Evolutionary conservation across 35 echinoderm and acorn worm genomes (phyloP).

Genomic region (Apostichopus parvimensis): DNA sequence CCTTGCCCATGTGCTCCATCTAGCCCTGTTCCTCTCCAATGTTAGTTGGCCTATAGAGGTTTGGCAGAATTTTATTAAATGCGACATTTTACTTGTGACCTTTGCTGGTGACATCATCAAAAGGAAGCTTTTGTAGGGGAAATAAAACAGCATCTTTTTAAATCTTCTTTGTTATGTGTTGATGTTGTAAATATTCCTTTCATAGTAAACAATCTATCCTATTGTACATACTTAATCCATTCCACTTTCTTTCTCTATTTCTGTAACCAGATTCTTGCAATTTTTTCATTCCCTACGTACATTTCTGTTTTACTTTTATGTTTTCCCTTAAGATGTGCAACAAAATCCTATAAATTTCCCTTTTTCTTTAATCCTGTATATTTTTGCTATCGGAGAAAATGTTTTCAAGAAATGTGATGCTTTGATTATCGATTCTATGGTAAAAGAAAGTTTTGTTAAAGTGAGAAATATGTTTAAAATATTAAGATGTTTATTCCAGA

Average conservation of each 20-base stretch:
- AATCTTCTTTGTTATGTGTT: background rate
- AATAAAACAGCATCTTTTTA: too few species aligned
- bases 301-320: slow-evolving; percentile 23
- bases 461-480: background rate
- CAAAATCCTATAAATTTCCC: background rate
- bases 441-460: background rate
- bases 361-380: slow-evolving; percentile 25
- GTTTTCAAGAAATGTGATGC: background rate
- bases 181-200: slow-evolving; percentile 13
- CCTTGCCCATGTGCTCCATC: too few species aligned
- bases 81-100: too few species aligned
- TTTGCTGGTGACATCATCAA: too few species aligned
- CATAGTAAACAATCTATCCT: slow-evolving; percentile 34
- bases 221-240: slow-evolving; percentile 47
- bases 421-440: background rate
- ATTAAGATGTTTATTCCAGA: background rate
- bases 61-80: too few species aligned
- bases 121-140: too few species aligned
- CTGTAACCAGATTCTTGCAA: slow-evolving; percentile 46
- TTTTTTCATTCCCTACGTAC: background rate
- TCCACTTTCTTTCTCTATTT: slow-evolving; percentile 16
- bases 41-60: too few species aligned
- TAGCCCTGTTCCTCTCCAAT: too few species aligned
- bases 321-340: slow-evolving; percentile 6
- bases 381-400: slow-evolving; percentile 28